Base-by-base conservation (phyloP, 2,888 invertebrate genomes). In the Cremastobaeus sp. region DNA sequence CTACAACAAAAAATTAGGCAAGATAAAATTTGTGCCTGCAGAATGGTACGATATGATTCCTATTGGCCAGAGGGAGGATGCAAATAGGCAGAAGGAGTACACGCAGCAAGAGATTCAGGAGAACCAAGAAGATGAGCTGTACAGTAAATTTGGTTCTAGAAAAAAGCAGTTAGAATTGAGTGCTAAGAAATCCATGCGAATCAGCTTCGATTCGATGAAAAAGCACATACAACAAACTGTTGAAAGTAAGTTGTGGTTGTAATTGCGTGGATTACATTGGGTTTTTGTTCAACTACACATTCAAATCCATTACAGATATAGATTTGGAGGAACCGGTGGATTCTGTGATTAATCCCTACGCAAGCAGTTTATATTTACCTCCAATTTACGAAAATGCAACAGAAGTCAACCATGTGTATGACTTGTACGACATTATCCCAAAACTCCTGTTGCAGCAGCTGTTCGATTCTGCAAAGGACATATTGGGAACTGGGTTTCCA, bases 341-440 rank as follows among this genome's bases (percentile, higher is more conserved):
- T n/a, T n/a, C n/a, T n/a, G n/a, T n/a, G n/a, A 17, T 14, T 39
- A 3, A 15, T 15, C 4, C 9, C 2, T 9, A 39, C n/a, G 1
- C 9, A 39, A 18, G 32, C 2, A 14, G 18, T 4, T 11, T 30
- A 12, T 6, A 18, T 21, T 20, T 57, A 37, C 59, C 59, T 12
- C 43, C 28, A 28, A 37, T 25, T 18, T 12, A 59, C 11, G 15
- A n/a, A 12, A 12, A 47, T 21, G 47, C 59, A n/a, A 37, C 17
- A 18, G 37, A 59, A 8, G 17, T 25, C 1, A 59, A 59, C 47
- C 3, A 59, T 18, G 59, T 59, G 9, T 59, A 59, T 37, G 15
- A 37, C 8, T 1, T 59, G 3, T 9, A 25, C n/a, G 59, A 59
- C 9, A 47, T 59, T 37, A 8, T 59, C 37, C 59, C 59, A 11